Conservation (phyloP, 2,113 vertebrate species). For the Plectropomus leopardus region DNA sequence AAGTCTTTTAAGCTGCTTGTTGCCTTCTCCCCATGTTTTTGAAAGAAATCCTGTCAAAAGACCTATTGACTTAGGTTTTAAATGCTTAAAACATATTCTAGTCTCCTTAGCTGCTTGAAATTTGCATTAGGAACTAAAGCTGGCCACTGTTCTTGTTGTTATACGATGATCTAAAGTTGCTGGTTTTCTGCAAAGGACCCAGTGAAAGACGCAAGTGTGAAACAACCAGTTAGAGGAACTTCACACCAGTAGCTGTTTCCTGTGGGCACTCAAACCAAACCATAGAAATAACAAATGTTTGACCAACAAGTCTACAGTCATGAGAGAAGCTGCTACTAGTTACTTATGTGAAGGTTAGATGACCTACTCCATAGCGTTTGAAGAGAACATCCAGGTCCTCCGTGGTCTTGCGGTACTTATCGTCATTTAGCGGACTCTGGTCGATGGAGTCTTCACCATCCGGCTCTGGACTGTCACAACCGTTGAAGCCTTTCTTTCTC, state of each 20-base stretch:
- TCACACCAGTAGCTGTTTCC: conserved; percentile 41
- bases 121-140: not conserved
- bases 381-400: conserved; percentile 98
- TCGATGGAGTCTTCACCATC: conserved; percentile 98
- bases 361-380: conserved; percentile 97
- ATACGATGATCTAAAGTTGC: not conserved
- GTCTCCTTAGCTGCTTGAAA: too few relatives aligned
- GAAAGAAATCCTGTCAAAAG: too few relatives aligned
- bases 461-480: conserved; percentile 98
- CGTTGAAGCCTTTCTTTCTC: conserved; percentile 99
- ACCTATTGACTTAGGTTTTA: too few relatives aligned
- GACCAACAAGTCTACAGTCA: not conserved
- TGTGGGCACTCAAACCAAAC: conserved; percentile 21
- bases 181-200: not conserved
- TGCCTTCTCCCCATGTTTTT: too few relatives aligned
- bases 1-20: too few relatives aligned
- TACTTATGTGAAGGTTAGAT: not conserved
- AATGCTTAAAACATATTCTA: too few relatives aligned
- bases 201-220: conserved; percentile 17
- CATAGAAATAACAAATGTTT: conserved; percentile 21
- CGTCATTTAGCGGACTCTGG: conserved; percentile 97
- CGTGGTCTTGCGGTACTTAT: conserved; percentile 94
- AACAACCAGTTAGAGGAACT: conserved; percentile 36
- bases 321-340: conserved; percentile 1
- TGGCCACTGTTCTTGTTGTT: not conserved